Base-by-base conservation (phyloP, 2,888 invertebrate species). In the Drosophila conformis region DNA sequence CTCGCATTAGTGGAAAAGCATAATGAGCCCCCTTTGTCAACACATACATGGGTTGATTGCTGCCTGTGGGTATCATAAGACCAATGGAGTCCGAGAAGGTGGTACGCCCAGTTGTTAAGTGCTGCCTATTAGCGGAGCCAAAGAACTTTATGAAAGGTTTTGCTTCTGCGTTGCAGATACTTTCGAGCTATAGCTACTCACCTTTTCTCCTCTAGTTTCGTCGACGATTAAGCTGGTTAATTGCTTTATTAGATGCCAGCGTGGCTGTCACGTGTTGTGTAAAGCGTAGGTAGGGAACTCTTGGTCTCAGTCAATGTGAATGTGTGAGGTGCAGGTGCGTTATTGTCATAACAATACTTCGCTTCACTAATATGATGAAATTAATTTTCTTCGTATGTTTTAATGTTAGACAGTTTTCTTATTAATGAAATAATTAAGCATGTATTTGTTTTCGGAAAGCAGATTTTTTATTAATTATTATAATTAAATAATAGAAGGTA, bases 181-280 rank as follows among this genome's bases (percentile, higher is more conserved):
- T 71, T 56, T 27, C 27, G 48, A 40, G 59, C n/a, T 51, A 52
- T 66, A 56, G 64, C 33, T n/a, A 58, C 72, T 64, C 52, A 63
- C 42, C 57, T 65, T 71, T 67, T 61, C 61, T 51, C 38, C 42
- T 52, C 48, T 38, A 18, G 63, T 33, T 63, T 29, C 51, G 51
- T 54, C 38, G 48, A 21, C 48, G 78, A 82, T 82, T 80, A 82
- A 85, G 78, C 75, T 69, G 78, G 72, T 82, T 84, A 82, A 82
- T 78, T 80, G 80, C 80, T 66, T 62, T 76, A 71, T 68, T 73
- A 85, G 72, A 79, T 63, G 35, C 38, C 42, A 52, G 52, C 15
- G 58, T 29, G 48, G 27, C 46, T 63, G 46, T 42, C 70, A 79
- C 56, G 65, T 69, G 77, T 70, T 68, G 38, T 63, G 21, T 7